Conservation (phyloP, 2,113 vertebrate species). For the Ceyx cyanopectus region DNA sequence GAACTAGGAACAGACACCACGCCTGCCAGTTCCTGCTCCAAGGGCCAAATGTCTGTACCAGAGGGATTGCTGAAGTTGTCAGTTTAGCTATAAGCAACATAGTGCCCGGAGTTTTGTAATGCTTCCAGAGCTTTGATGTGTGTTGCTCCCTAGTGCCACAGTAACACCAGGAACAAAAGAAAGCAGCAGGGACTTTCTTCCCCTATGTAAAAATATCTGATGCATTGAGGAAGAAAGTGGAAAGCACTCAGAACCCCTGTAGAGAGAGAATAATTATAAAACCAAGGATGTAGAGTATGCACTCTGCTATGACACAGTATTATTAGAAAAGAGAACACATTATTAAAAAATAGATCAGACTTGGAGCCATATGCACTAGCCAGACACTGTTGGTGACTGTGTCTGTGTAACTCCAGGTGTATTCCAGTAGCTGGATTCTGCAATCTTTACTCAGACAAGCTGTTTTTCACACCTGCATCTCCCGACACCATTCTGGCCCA, state of each 20-base stretch:
- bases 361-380: neutral
- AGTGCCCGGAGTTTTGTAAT: neutral
- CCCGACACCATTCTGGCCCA: neutral
- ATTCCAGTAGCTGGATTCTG: neutral
- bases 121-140: slow-evolving; percentile 8
- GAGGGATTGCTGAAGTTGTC: neutral
- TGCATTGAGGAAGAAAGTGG: neutral
- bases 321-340: neutral
- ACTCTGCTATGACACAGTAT: neutral
- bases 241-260: slow-evolving; percentile 1
- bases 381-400: neutral
- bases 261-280: slow-evolving; percentile 38
- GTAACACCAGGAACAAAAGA: neutral
- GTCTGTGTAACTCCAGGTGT: neutral
- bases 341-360: slow-evolving; percentile 24
- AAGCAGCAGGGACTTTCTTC: neutral
- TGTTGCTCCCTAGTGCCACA: slow-evolving; percentile 2
- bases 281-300: neutral
- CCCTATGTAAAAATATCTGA: slow-evolving; percentile 9
- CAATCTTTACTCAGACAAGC: neutral
- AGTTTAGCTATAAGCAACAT: slow-evolving; percentile 4
- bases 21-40: neutral
- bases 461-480: neutral
- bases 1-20: neutral
- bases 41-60: neutral